phyloP scores from a whole-genome alignment of 2,888 invertebrate species.

The Andrena bucephala region DNA sequence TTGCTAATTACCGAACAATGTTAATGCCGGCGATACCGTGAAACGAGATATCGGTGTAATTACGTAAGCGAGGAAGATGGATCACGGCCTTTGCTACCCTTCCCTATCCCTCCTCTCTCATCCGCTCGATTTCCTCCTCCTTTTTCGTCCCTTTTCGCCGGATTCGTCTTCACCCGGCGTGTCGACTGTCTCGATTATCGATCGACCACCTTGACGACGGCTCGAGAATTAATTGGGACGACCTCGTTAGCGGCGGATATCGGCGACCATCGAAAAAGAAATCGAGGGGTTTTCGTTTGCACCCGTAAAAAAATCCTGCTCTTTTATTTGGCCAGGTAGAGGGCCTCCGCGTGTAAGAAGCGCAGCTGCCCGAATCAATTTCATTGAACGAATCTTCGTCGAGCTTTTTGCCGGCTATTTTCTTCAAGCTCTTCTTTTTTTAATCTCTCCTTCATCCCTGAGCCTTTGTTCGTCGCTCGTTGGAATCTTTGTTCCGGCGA shows the following conservation, averaged over 20 bases:
- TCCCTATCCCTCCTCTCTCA: neutral
- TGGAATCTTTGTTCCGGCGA: constrained; percentile 1
- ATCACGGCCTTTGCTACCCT: neutral
- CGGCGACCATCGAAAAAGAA: constrained; percentile 68
- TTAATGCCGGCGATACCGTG: constrained; percentile 35
- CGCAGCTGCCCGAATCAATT: constrained; percentile 52
- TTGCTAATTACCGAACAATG: constrained; percentile 47
- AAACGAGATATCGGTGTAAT: constrained; percentile 49
- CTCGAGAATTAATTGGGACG: constrained; percentile 72
- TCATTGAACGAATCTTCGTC: constrained; percentile 23
- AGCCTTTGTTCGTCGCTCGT: neutral
- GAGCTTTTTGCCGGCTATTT: constrained; percentile 4
- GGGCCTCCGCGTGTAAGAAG: constrained; percentile 21
- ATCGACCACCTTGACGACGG: constrained; percentile 74
- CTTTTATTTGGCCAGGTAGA: constrained; percentile 63
- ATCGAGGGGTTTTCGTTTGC: constrained; percentile 65
- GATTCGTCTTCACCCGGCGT: constrained; percentile 70
- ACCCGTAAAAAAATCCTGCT: constrained; percentile 65
- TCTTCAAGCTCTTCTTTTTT: neutral
- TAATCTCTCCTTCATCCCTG: neutral
- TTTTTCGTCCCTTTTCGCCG: constrained; percentile 57
- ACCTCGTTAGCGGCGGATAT: constrained; percentile 72
- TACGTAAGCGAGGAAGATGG: constrained; percentile 44
- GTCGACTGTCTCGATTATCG: constrained; percentile 70
- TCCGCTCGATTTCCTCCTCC: constrained; percentile 38